Evolutionary conservation across 1,140 invertebrate species (phyloP).

Genomic region (Eupeodes corollae): DNA sequence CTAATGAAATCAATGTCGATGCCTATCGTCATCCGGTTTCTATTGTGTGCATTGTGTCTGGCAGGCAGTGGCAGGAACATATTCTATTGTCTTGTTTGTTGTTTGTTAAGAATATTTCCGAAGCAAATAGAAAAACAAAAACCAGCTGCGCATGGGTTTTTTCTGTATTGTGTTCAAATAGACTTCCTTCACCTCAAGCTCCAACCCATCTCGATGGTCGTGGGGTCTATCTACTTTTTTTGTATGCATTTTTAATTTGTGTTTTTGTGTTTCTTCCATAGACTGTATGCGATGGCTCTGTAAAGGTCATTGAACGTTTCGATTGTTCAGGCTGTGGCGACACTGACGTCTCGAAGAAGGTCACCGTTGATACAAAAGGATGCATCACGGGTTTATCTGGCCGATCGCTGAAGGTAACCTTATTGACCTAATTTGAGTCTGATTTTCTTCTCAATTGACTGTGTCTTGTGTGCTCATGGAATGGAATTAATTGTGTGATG

Average conservation of each 20-base stretch:
- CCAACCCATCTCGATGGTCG: background rate
- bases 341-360: conserved; percentile 77
- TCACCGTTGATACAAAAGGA: conserved; percentile 58
- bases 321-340: conserved; percentile 94
- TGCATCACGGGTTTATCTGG: conserved; percentile 77
- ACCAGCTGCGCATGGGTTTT: too few species aligned
- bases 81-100: too few species aligned
- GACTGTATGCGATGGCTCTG: conserved; percentile 62
- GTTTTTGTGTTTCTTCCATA: conserved; percentile 36
- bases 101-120: too few species aligned
- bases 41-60: too few species aligned
- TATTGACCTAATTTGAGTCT: background rate
- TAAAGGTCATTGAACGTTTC: conserved; percentile 89
- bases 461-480: too few species aligned
- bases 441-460: background rate
- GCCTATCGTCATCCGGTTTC: too few species aligned
- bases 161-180: too few species aligned
- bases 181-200: background rate
- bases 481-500: too few species aligned
- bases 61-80: conserved; percentile 17
- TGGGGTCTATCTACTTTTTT: background rate
- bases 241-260: background rate
- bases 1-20: too few species aligned
- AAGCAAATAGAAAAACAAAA: too few species aligned
- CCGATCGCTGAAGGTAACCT: conserved; percentile 70